Base-by-base conservation (phyloP, 1,140 invertebrate genomes). In the Pseudomyrmex sp. region DNA sequence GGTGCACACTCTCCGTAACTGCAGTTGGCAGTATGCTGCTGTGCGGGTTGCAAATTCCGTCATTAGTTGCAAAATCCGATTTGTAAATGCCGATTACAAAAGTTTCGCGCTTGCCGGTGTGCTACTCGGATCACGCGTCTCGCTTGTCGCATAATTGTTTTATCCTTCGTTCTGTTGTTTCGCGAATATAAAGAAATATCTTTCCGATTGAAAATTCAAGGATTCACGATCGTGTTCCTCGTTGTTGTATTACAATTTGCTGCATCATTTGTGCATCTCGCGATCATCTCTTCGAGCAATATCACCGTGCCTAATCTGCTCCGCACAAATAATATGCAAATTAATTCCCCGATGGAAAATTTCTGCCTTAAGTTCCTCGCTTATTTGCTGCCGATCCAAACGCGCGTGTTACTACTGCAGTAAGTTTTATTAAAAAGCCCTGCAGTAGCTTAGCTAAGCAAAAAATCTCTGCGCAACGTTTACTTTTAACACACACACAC, bases 1-100 rank as follows among this genome's bases (percentile, higher is more conserved):
- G 75, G 83, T 85, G 87, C 87, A 88, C 87, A 88, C 86, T 86
- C 87, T 88, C 86, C 69, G 86, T 75, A 88, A 56, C 61, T 88
- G 86, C 87, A 88, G 86, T 88, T 85, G 83, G 73, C 66, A 85
- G 80, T 77, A 85, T 58, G 83, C 84, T 73, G 35, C 77, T 66
- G 62, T 9, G 26, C 44, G 61, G 56, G 52, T 82, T 70, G 76
- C 61, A 44, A 50, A 73, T 48, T 13, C 26, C n/a, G 54, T 12
- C 46, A 46, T 63, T n/a, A 26, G 48, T 26, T 8, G n/a, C 15
- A 46, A 65, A 63, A 56, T 68, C 10, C 44, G 58, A 54, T 46
- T 35, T 35, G 35, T 35, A 35, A 61, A 72, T 66, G 52, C 10
- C 48, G 10, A 68, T 68, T 54, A 59, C 23, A 20, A 3, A 18